Base-by-base conservation (phyloP, 2,113 vertebrate species). In the Rhinoptilus africanus region DNA sequence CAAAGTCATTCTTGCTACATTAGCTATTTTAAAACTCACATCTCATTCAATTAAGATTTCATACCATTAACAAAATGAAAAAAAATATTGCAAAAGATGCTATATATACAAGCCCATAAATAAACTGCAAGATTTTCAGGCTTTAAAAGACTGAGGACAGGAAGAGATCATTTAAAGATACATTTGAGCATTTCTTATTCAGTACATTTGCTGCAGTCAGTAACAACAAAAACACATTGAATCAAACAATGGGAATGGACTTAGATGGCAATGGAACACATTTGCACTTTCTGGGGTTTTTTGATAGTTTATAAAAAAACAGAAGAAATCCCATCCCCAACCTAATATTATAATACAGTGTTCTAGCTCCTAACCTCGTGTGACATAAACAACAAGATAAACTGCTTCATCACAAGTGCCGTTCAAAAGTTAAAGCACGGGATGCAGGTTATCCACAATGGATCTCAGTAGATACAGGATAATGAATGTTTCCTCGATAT, bases 41-140 rank as follows among this genome's bases (percentile, higher is more conserved):
- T 97, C 94, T 95, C 89, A 96, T 97, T 97, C 96, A 96, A 97
- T 97, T 97, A 97, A 96, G 91, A 39, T 94, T 95, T 95, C 93
- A 72, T 96, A 79, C 71, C 66, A 48, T 45, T 83, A 94, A 94
- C 64, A 95, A 96, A 96, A 93, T 41, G 32, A 81, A 86, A 74
- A 85, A 90, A 96, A 91, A 51, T 8, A 85, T 21, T 51, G 81
- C 88, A 77, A 85, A 89, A 95, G 88, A 88, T 91, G 41, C 84
- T 76, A 37, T 82, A 37, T 82, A 45, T 47, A 84, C 50, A 94
- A 88, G 94, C 80, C 76, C 62, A 97, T 96, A 98, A 98, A 98
- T 98, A 97, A 97, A 92, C 83, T 21, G 73, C 83, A 39, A 18
- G 23, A 48, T 77, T 90, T 81, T 89, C 85, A 86, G 41, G 82